phyloP scores from a whole-genome alignment of 2,797 vertebrate species.

The Okamejei kenojei region DNA sequence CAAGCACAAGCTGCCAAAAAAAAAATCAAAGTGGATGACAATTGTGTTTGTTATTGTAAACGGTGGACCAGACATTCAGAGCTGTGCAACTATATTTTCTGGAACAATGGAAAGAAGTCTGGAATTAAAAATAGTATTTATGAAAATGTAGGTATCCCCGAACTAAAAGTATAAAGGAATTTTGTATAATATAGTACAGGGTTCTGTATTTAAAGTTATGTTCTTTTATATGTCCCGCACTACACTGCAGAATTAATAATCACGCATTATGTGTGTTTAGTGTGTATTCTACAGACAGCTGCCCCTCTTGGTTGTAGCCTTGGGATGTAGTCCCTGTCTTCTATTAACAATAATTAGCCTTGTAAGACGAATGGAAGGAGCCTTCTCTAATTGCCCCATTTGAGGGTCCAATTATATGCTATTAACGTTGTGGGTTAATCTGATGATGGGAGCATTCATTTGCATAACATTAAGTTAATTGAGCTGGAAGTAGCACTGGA shows the following conservation, averaged over 20 bases:
- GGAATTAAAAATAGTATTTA: neutral
- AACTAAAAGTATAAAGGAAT: neutral
- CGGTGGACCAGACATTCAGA: neutral
- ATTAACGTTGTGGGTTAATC: slow-evolving; percentile 77
- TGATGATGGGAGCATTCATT: slow-evolving; percentile 85
- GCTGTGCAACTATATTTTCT: neutral
- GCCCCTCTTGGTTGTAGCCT: slow-evolving; percentile 50
- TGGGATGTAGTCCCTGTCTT: slow-evolving; percentile 54
- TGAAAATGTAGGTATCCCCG: neutral
- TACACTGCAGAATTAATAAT: slow-evolving; percentile 33
- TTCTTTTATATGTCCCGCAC: slow-evolving; percentile 24
- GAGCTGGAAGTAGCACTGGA: slow-evolving; percentile 64
- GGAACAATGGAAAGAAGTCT: slow-evolving; percentile 11
- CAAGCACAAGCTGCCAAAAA: neutral
- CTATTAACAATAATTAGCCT: slow-evolving; percentile 69
- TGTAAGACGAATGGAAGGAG: slow-evolving; percentile 74
- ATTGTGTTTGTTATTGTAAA: neutral
- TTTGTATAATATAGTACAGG: neutral
- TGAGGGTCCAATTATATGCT: slow-evolving; percentile 91
- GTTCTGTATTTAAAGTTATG: slow-evolving; percentile 21
- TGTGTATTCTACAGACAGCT: slow-evolving; percentile 52
- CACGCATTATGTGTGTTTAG: slow-evolving; percentile 46
- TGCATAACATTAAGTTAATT: slow-evolving; percentile 98
- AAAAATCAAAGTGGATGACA: neutral
- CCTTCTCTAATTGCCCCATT: slow-evolving; percentile 80